phyloP scores from a whole-genome alignment of 2,888 invertebrate genomes.

The Dioctria linearis region DNA sequence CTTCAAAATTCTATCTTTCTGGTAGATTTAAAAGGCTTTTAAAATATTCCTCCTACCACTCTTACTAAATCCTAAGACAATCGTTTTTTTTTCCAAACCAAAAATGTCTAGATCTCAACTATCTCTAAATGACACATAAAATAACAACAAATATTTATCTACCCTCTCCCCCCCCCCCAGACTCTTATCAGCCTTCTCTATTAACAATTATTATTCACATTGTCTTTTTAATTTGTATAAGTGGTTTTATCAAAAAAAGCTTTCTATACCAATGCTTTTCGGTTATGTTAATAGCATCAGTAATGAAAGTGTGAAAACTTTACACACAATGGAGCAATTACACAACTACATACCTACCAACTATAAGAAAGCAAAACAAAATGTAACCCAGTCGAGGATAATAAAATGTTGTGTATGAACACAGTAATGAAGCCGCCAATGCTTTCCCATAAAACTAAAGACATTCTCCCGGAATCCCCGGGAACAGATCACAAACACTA shows the following conservation, averaged over 20 bases:
- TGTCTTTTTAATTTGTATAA: neutral
- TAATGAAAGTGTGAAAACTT: neutral
- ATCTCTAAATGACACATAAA: no score
- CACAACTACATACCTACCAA: neutral
- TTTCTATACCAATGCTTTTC: no score
- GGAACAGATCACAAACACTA: conserved; percentile 7
- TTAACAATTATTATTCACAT: no score
- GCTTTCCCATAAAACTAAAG: conserved; percentile 38
- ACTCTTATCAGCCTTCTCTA: no score
- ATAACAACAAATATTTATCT: no score
- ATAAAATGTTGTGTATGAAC: conserved; percentile 23
- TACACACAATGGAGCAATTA: conserved; percentile 1
- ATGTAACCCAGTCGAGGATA: conserved; percentile 20
- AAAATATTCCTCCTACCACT: no score
- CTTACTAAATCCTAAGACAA: no score
- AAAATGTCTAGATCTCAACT: no score
- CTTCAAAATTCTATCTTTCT: no score
- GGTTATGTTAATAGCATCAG: neutral
- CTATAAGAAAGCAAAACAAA: neutral
- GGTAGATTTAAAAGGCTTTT: no score
- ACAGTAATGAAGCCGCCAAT: conserved; percentile 31
- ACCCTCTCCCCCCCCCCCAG: no score
- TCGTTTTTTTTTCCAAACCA: no score
- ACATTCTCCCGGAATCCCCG: conserved; percentile 7
- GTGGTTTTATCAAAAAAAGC: neutral